Evolutionary conservation across 2,888 invertebrate species (phyloP), one percentile per base, ranked within the genome.

Genomic region (Agonopterix alstromeriana): DNA sequence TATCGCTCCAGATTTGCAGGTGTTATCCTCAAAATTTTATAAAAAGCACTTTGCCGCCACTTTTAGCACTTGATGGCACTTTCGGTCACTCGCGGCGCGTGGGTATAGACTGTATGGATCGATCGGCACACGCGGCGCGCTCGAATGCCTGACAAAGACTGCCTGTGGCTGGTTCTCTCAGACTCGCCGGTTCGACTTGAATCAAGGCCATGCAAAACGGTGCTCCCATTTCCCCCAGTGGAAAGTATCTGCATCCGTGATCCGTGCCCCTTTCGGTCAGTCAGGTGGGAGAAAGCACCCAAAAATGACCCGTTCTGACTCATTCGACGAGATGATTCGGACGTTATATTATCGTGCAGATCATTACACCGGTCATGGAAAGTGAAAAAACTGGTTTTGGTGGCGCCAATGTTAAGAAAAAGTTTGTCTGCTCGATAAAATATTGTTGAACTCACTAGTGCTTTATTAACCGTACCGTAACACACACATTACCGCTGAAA

Each of bases 171-270:
- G 60, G 69, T 67, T 67, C 52, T 45, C 40, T 38, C 43, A 51
- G 52, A 49, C 54, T 56, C 61, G 63, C 60, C 64, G 60, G 60
- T 60, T 60, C 64, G 69, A 67, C 27, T 27, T 55, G 68, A 80
- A 86, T 83, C 86, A 83, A 81, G 85, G 84, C 80, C 85, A 84
- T 77, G 82, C 83, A 80, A 82, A 84, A 76, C 78, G 62, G 64
- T 78, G 84, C 77, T 82, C 85, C 80, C 85, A 82, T 82, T 85
- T 82, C 77, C 81, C 76, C 70, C 70, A 73, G 80, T 86, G 83
- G 86, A 86, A 86, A 86, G 86, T 85, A 79, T 75, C 77, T 74
- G 77, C 69, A 86, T 86, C 86, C 86, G 86, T 77, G 82, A 82
- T 78, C 74, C 78, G 82, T 80, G 80, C 81, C 76, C 77, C 77